Conservation (phyloP, 2,888 invertebrate species). For the Eledone cirrhosa region DNA sequence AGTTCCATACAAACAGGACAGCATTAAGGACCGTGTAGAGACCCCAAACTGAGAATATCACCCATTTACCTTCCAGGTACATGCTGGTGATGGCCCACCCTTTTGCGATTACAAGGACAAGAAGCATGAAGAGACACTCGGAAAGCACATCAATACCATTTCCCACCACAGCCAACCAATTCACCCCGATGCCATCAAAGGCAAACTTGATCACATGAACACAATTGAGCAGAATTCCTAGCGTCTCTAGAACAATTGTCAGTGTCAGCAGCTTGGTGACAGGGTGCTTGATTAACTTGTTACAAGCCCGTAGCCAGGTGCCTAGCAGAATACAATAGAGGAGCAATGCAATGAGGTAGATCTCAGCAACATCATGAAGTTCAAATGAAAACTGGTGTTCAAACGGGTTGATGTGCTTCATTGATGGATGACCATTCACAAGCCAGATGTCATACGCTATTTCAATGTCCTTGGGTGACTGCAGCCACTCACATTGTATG, state of each 20-base stretch:
- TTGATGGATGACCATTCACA: constrained; percentile 94
- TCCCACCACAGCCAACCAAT: constrained; percentile 83
- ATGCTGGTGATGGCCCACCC: constrained; percentile 95
- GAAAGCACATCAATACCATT: constrained; percentile 92
- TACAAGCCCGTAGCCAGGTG: constrained; percentile 89
- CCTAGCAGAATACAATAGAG: constrained; percentile 85
- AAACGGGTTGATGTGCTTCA: constrained; percentile 79
- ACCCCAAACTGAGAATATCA: constrained; percentile 88
- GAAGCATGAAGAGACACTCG: constrained; percentile 90
- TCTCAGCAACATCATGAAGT: constrained; percentile 83
- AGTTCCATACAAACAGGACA: constrained; percentile 93
- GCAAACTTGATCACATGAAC: constrained; percentile 90
- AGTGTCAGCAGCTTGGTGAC: constrained; percentile 90
- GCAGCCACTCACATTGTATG: constrained; percentile 53
- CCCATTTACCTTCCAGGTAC: constrained; percentile 85
- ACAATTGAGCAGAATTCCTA: constrained; percentile 86
- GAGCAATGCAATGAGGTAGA: constrained; percentile 88
- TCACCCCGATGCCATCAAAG: constrained; percentile 87
- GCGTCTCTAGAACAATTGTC: constrained; percentile 84
- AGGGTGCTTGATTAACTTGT: constrained; percentile 83
- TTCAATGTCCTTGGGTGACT: constrained; percentile 46
- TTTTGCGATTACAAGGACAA: constrained; percentile 90
- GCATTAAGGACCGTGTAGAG: constrained; percentile 91
- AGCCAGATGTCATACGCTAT: constrained; percentile 92
- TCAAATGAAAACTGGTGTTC: constrained; percentile 97